phyloP scores from a whole-genome alignment of 2,888 invertebrate genomes.

The Phalangium opilio region DNA sequence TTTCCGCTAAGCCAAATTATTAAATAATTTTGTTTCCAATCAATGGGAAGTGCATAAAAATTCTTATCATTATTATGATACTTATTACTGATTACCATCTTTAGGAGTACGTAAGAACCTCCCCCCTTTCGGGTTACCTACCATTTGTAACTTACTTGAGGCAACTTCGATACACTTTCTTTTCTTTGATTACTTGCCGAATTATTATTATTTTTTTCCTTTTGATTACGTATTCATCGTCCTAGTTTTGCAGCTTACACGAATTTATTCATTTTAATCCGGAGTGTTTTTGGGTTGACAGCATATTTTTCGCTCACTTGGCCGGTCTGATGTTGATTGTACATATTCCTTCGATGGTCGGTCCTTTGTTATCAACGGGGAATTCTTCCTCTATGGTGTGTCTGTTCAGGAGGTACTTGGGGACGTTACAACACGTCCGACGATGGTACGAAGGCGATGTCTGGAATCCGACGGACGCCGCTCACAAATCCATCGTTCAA shows the following conservation, averaged over 20 bases:
- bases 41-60: too few species aligned
- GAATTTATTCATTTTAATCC: neutral
- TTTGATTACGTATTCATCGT: too few species aligned
- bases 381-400: conserved; percentile 18
- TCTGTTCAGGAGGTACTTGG: conserved; percentile 54
- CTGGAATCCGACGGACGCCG: conserved; percentile 38
- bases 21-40: too few species aligned
- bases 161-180: too few species aligned
- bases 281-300: conserved; percentile 5
- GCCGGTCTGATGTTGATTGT: conserved; percentile 20
- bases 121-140: too few species aligned
- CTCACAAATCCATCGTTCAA: conserved; percentile 32
- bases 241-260: neutral
- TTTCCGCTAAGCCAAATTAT: too few species aligned
- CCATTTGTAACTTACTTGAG: too few species aligned
- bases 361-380: conserved; percentile 18
- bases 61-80: too few species aligned
- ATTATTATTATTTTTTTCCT: too few species aligned
- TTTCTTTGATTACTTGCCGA: too few species aligned
- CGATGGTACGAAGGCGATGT: conserved; percentile 49
- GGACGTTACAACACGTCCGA: conserved; percentile 57
- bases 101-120: too few species aligned
- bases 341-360: conserved; percentile 17
- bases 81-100: too few species aligned
- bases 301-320: conserved; percentile 20